phyloP scores from a whole-genome alignment of 2,113 vertebrate genomes.

The Salvator merianae region DNA sequence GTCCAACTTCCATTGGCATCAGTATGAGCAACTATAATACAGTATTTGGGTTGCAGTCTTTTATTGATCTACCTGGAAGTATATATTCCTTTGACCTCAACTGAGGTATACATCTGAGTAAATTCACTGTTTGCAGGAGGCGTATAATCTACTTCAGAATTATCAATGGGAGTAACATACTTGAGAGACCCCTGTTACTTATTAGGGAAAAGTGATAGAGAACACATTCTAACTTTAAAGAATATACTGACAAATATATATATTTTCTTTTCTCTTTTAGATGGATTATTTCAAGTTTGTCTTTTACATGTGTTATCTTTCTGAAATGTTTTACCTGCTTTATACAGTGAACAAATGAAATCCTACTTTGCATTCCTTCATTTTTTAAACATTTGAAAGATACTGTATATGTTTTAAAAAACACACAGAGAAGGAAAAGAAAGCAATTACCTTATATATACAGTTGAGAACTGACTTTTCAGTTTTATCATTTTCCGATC shows the following conservation, averaged over 20 bases:
- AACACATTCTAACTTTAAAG: not conserved
- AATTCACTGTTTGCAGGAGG: not conserved
- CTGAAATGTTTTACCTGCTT: not conserved
- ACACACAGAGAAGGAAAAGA: not conserved
- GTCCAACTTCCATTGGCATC: not conserved
- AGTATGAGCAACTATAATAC: not conserved
- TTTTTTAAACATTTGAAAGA: too few species aligned
- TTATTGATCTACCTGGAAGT: not conserved
- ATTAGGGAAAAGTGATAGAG: not conserved
- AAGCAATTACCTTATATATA: conserved; percentile 90
- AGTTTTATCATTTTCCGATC: conserved; percentile 85
- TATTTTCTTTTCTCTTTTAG: not conserved
- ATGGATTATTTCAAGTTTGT: not conserved
- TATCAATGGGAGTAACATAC: not conserved
- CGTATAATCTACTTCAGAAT: not conserved
- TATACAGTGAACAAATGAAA: not conserved
- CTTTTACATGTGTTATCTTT: not conserved
- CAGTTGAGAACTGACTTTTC: conserved; percentile 93
- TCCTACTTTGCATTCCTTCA: not conserved
- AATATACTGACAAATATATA: not conserved
- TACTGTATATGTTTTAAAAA: not conserved
- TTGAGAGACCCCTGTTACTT: not conserved
- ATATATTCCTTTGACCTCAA: not conserved
- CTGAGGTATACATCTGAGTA: not conserved
- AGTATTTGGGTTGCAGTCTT: too few species aligned